phyloP scores from a whole-genome alignment of 2,797 vertebrate species.

The Parambassis ranga region DNA sequence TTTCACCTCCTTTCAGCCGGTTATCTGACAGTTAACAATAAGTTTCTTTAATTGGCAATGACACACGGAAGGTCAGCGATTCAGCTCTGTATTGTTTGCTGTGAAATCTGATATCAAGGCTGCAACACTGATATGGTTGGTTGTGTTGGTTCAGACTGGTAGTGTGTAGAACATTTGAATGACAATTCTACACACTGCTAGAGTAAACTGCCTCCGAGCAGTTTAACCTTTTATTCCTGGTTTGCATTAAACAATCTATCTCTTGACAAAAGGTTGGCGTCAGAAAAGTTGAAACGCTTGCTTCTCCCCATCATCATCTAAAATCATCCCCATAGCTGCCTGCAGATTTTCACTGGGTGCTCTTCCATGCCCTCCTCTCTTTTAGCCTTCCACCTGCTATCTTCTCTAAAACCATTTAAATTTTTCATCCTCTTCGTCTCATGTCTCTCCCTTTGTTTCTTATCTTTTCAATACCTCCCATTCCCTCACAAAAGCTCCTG shows the following conservation, averaged over 20 bases:
- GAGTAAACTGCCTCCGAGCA: neutral
- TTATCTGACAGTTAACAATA: constrained; percentile 38
- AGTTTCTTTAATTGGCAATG: constrained; percentile 6
- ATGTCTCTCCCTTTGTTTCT: neutral
- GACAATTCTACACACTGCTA: neutral
- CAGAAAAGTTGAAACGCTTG: no score
- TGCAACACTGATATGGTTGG: neutral
- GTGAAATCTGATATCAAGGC: constrained; percentile 11
- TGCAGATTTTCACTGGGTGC: no score
- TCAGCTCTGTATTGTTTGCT: constrained; percentile 14
- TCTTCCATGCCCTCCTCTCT: neutral
- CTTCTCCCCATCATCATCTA: no score
- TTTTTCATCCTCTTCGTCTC: neutral
- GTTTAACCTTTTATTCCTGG: neutral
- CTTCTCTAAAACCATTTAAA: no score
- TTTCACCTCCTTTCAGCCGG: neutral
- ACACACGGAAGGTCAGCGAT: neutral
- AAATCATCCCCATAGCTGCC: no score
- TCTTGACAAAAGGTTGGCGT: neutral
- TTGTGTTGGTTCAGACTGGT: neutral
- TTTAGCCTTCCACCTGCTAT: neutral
- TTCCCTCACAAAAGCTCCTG: no score
- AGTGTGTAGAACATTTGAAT: neutral
- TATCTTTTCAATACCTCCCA: neutral
- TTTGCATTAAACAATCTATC: neutral